Conservation (phyloP, 2,888 invertebrate genomes). For the Synergus laeviventris region DNA sequence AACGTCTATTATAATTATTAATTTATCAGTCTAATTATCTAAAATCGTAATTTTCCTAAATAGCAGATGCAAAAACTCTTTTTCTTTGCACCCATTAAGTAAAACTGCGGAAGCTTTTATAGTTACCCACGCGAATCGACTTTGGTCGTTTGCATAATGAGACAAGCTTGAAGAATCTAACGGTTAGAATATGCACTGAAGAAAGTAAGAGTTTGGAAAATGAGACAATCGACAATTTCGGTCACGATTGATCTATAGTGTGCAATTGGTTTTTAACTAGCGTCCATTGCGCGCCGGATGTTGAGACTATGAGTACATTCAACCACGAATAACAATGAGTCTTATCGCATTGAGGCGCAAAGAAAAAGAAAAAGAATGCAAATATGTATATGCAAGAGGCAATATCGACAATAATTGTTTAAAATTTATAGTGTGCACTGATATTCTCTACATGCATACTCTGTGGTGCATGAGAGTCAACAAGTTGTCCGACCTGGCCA, state of each 20-base stretch:
- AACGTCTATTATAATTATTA: not conserved
- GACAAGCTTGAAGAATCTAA: conserved; percentile 36
- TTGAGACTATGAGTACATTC: conserved; percentile 38
- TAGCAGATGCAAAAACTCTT: conserved; percentile 12
- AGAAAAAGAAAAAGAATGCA: conserved; percentile 23
- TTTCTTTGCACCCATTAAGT: conserved; percentile 26
- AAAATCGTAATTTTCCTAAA: not conserved
- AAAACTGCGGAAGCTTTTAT: conserved; percentile 40
- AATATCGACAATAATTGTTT: conserved; percentile 41
- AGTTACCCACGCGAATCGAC: conserved; percentile 35
- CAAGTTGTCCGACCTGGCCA: conserved; percentile 64
- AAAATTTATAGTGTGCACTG: conserved; percentile 43
- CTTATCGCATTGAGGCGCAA: conserved; percentile 23
- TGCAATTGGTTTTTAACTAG: conserved; percentile 24
- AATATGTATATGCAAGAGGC: conserved; percentile 16
- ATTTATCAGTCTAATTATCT: not conserved
- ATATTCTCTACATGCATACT: conserved; percentile 23
- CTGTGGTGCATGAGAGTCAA: conserved; percentile 56
- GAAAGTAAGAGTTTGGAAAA: conserved; percentile 27
- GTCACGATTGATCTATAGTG: not conserved
- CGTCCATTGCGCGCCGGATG: conserved; percentile 1
- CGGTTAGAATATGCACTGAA: not conserved
- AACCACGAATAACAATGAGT: conserved; percentile 38
- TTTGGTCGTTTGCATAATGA: conserved; percentile 36
- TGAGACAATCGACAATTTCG: not conserved